Evolutionary conservation across 2,113 vertebrate species (phyloP), one percentile per base, ranked within the genome.

Genomic region (Chaetorhynchus papuensis): DNA sequence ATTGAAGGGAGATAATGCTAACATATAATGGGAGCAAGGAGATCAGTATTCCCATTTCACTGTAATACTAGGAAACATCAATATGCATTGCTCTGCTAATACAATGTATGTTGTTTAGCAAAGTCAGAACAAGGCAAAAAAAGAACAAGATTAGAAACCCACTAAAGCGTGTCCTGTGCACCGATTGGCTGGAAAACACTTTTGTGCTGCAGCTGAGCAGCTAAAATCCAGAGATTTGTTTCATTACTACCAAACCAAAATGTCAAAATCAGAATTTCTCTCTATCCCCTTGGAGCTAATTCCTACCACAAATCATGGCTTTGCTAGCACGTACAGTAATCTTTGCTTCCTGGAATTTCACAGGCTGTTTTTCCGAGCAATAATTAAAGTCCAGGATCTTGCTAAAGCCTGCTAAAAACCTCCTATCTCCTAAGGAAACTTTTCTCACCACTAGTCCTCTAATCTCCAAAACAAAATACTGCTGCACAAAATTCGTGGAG

Each of bases 81-180:
- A 90, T 94, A 95, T 86, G 90, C 90, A 88, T 72, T 83, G 80
- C 74, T 94, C 60, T 93, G 83, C 71, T 94, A 95, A 92, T 91
- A 89, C 71, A 96, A 77, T 87, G 83, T 65, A 15, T 0, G 44
- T 45, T 97, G 72, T 92, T 97, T 93, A 92, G 79, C 81, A 95
- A 96, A 96, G 95, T 88, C 72, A 80, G 85, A 88, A 91, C 80
- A 91, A 96, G 68, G 89, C n/a, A 86, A 80, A 90, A 72, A 87
- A 60, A 71, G 95, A 90, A 89, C 54, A 84, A 97, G 59, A 95
- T 79, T 95, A 95, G 91, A 97, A 97, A 72, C 44, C 74, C 86
- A 94, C 1, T 0, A 97, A 97, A 97, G 92, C 76, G 31, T 79
- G 78, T 79, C 78, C 89, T 42, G 42, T 64, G 61, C 64, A 26